Evolutionary conservation across 2,113 vertebrate species (phyloP).

Genomic region (Lophius piscatorius): DNA sequence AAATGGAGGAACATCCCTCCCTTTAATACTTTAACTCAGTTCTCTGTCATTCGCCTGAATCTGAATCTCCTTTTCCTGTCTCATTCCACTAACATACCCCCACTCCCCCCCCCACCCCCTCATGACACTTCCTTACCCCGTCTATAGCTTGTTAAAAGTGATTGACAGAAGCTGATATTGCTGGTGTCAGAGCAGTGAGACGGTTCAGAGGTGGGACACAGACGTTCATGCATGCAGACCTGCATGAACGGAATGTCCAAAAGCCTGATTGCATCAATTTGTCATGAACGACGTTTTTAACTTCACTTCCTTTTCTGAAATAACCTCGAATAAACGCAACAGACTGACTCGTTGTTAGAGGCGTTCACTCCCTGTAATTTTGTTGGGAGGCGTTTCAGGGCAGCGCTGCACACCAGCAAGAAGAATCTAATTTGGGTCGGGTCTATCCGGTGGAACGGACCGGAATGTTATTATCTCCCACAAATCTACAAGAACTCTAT

Average conservation of each 20-base stretch:
- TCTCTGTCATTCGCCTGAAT: slow-evolving; percentile 5
- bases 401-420: neutral
- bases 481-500: too few relatives aligned
- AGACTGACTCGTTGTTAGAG: slow-evolving; percentile 37
- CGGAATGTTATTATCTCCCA: too few relatives aligned
- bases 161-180: slow-evolving; percentile 59
- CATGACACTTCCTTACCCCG: neutral
- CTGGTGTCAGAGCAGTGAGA: slow-evolving; percentile 35
- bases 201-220: slow-evolving; percentile 39
- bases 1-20: neutral
- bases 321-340: slow-evolving; percentile 12
- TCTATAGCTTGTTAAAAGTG: slow-evolving; percentile 68
- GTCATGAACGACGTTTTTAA: slow-evolving; percentile 39
- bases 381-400: slow-evolving; percentile 9
- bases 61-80: slow-evolving; percentile 6
- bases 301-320: slow-evolving; percentile 14
- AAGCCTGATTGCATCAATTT: slow-evolving; percentile 27
- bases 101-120: neutral
- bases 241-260: slow-evolving; percentile 34
- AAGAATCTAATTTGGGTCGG: too few relatives aligned
- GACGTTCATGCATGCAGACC: slow-evolving; percentile 39
- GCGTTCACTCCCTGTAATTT: slow-evolving; percentile 30
- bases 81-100: slow-evolving; percentile 3
- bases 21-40: slow-evolving; percentile 17
- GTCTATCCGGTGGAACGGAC: too few relatives aligned